Evolutionary conservation across 2,113 vertebrate genomes (phyloP), one percentile per base, ranked within the genome.

Genomic region (Cynopterus brachyotis): DNA sequence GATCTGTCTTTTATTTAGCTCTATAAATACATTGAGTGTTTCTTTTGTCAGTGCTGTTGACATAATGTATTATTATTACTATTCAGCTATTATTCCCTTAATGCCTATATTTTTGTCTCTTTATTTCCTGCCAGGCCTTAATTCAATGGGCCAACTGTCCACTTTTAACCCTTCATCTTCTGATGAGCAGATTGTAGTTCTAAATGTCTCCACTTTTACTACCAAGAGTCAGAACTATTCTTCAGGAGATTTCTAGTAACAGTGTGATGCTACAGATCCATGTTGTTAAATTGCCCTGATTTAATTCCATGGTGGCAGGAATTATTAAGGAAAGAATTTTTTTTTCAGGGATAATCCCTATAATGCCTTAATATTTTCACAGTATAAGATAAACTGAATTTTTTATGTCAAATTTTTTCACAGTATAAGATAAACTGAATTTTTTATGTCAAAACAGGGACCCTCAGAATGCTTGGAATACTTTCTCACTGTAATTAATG

Each of bases 1-100:
- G 90, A 98, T 96, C 96, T 28, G 32, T 95, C 94, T 96, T 98
- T 97, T 97, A 82, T 32, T 28, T 69, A 69, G 89, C 76, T 92
- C 96, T 97, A 35, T 88, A 97, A 98, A 98, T 95, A 97, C 75
- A 62, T 3, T 0, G 3, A 96, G 84, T 55, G 81, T 55, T 94
- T 84, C 83, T 94, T 81, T 2, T 92, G 91, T 96, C 96, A 93
- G 83, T 1, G 6, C 92, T 93, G 67, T 92, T 97, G 97, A 94
- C 94, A 30, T 59, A 88, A 93, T 45, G 57, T 6, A 24, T 87
- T 89, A 94, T 92, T 87, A 87, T 82, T 19, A 90, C 47, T 37
- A 90, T 83, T 87, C 87, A 30, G 10, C 87, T 91, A 9, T 69
- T 92, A 91, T 95, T 91, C 64, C 37, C 66, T 19, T 85, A 90